Percentiles rank a stretch among this genome's conserved stretches.
These are phyloP conservation scores for Lasioglossum vierecki DNA, from an alignment of 2,888 invertebrate genomes.

Conservation along the genomic window DNA sequence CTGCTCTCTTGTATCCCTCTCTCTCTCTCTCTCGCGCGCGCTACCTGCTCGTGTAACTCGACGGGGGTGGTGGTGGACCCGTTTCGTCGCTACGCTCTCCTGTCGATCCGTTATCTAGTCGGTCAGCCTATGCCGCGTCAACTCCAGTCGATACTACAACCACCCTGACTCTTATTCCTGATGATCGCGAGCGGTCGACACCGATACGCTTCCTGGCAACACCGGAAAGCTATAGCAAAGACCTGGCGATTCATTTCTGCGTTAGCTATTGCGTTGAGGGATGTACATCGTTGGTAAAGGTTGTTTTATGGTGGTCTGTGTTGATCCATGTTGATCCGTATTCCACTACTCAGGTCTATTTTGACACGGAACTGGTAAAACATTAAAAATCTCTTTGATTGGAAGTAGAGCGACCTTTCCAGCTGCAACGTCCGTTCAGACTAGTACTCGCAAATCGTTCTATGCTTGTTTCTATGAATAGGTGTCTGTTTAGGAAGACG, in stretches of 20 bases:
- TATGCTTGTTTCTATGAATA: neutral
- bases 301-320: neutral
- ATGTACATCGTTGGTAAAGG: neutral
- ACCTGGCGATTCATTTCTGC: neutral
- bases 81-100: constrained; percentile 1
- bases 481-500: neutral
- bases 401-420: too few relatives aligned
- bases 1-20: neutral
- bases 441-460: neutral
- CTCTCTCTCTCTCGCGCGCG: neutral
- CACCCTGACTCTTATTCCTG: neutral
- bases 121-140: constrained; percentile 7
- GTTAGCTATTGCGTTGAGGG: neutral
- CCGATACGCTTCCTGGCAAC: neutral
- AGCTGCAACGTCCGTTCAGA: too few relatives aligned
- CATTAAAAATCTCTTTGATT: neutral
- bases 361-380: neutral
- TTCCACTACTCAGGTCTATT: too few relatives aligned
- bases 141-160: constrained; percentile 1
- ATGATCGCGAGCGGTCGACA: neutral
- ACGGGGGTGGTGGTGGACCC: neutral
- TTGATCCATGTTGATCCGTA: neutral
- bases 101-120: constrained; percentile 10
- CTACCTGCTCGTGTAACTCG: neutral
- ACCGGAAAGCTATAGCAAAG: neutral